A percentile compares a stretch with the other conserved stretches of the same genome.
Conservation (phyloP, 2,888 invertebrate genomes). For the Dicycla oo region DNA sequence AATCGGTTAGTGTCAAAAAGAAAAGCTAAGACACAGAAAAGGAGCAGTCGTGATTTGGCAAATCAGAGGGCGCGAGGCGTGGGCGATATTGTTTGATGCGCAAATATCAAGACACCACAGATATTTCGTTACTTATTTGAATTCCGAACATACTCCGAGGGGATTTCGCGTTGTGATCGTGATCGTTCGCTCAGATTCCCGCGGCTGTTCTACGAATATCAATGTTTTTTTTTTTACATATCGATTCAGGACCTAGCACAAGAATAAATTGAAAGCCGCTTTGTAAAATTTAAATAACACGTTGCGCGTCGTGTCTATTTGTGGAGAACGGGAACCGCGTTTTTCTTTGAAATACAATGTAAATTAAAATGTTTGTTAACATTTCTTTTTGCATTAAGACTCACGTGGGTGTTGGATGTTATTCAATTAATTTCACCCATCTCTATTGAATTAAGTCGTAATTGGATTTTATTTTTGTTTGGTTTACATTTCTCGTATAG, state of each 20-base stretch:
- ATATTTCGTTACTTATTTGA: constrained; percentile 65
- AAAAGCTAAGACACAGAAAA: constrained; percentile 13
- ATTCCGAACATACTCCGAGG: constrained; percentile 61
- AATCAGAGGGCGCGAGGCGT: constrained; percentile 54
- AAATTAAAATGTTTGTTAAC: constrained; percentile 36
- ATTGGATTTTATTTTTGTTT: constrained; percentile 34
- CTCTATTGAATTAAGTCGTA: constrained; percentile 9
- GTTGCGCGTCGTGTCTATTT: constrained; percentile 22
- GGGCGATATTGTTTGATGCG: constrained; percentile 47
- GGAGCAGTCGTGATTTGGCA: constrained; percentile 34
- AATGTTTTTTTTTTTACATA: constrained; percentile 45
- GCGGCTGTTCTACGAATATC: constrained; percentile 44
- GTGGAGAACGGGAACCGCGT: constrained; percentile 12
- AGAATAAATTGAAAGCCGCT: constrained; percentile 44
- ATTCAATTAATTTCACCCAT: constrained; percentile 39
- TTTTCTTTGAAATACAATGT: constrained; percentile 30
- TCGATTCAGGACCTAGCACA: constrained; percentile 12
- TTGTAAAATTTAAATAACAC: constrained; percentile 48
- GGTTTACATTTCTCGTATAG: constrained; percentile 15
- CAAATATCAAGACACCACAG: constrained; percentile 53
- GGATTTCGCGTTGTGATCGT: constrained; percentile 44
- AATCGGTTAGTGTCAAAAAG: constrained; percentile 6
- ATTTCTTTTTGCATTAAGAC: constrained; percentile 23
- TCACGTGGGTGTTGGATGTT: constrained; percentile 20
- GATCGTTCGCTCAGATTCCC: constrained; percentile 50